phyloP scores from a whole-genome alignment of 2,888 invertebrate genomes.

The Leucophora obtusa region DNA sequence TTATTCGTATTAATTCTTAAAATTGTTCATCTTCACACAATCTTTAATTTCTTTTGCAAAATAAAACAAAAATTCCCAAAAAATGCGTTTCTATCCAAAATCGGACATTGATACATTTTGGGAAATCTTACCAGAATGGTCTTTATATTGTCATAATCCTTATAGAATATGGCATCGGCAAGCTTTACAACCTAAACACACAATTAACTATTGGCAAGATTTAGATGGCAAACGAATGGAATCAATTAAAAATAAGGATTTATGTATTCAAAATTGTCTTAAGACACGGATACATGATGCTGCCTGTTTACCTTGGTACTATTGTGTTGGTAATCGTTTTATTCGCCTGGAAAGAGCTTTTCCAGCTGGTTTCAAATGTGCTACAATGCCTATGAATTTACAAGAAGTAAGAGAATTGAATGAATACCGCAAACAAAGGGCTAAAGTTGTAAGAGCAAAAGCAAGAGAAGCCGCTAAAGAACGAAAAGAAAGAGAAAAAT shows the following conservation, averaged over 20 bases:
- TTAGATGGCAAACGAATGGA: slow-evolving; percentile 65
- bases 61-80: background rate
- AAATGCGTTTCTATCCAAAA: slow-evolving; percentile 69
- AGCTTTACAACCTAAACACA: slow-evolving; percentile 36
- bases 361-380: slow-evolving; percentile 72
- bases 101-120: slow-evolving; percentile 67
- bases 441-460: slow-evolving; percentile 5
- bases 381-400: slow-evolving; percentile 69
- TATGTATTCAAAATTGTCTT: slow-evolving; percentile 67
- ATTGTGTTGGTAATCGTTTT: slow-evolving; percentile 71
- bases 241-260: slow-evolving; percentile 65
- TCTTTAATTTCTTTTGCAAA: too few relatives aligned
- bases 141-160: slow-evolving; percentile 64
- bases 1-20: background rate
- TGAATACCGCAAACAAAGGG: background rate
- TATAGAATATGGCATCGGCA: slow-evolving; percentile 69
- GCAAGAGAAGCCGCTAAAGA: slow-evolving; percentile 3
- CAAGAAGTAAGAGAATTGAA: slow-evolving; percentile 54
- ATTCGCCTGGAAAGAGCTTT: slow-evolving; percentile 67
- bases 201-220: slow-evolving; percentile 71
- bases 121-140: slow-evolving; percentile 69
- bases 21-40: background rate
- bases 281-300: slow-evolving; percentile 67
- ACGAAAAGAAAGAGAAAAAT: background rate
- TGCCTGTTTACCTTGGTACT: slow-evolving; percentile 71